Evolutionary conservation across 2,797 vertebrate species (phyloP), one percentile per base, ranked within the genome.

Genomic region (Poecile montanus): DNA sequence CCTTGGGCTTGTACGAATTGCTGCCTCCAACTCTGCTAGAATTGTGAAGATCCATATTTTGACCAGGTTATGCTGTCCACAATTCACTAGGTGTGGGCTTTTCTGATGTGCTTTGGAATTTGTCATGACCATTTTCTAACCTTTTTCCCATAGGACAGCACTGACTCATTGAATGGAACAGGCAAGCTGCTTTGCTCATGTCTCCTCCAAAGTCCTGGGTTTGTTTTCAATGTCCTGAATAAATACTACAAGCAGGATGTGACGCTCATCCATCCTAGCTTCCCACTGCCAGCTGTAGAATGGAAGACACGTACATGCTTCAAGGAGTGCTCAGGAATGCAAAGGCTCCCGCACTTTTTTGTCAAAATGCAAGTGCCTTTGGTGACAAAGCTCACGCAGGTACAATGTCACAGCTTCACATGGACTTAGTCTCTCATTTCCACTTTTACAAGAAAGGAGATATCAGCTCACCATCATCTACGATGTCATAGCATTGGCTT

Each of bases 291-390:
- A 62, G n/a, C 60, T 42, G 19, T 21, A 32, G 60, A 79, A 17
- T 17, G 23, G 72, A 65, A 63, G 72, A 32, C 15, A 50, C 0
- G 0, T 19, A 20, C 0, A 0, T 9, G 22, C 47, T 58, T 19
- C 23, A 76, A 34, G n/a, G 17, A 34, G 27, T 6, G 13, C 44
- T 80, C 45, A 26, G 27, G 65, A 54, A 6, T 40, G 20, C 20
- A 8, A 4, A 13, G 34, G 34, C 34, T 86, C 32, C 5, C 7
- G 4, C 8, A 15, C 4, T 40, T 53, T 44, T 16, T 51, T 53
- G 19, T 32, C 10, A 3, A 79, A 82, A 68, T 63, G 18, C 13
- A 78, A 72, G 19, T 75, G 67, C 44, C 57, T 62, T 57, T 26
- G 56, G 32, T 48, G 62, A 60, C 34, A 53, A 3, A 21, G 36